A percentile compares a stretch with the other conserved stretches of the same genome.
Evolutionary conservation across 2,888 invertebrate genomes (phyloP).

Genomic region (Pterostichus madidus): DNA sequence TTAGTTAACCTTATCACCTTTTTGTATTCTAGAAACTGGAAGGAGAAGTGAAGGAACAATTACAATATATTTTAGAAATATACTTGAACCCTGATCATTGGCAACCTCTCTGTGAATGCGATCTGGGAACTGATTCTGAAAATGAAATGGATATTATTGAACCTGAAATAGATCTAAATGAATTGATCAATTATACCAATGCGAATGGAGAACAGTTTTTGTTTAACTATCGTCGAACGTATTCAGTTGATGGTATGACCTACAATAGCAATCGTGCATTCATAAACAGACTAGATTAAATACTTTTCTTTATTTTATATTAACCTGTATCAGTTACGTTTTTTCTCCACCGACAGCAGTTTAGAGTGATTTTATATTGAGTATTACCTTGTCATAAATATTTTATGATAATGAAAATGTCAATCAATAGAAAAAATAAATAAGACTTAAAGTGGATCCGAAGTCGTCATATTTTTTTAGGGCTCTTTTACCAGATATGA

Average conservation of each 20-base stretch:
- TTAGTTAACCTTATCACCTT: not conserved
- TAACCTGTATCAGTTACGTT: too few relatives aligned
- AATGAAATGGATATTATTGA: slow-evolving; percentile 70
- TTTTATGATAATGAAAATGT: too few relatives aligned
- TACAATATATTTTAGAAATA: slow-evolving; percentile 70
- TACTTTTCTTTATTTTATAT: not conserved
- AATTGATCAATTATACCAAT: slow-evolving; percentile 41
- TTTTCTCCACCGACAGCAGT: too few relatives aligned
- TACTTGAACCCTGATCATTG: slow-evolving; percentile 64
- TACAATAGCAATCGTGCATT: not conserved
- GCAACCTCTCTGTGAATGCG: slow-evolving; percentile 68
- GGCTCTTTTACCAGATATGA: too few relatives aligned
- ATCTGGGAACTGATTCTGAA: slow-evolving; percentile 68
- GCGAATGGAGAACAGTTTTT: slow-evolving; percentile 59
- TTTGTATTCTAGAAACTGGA: slow-evolving; percentile 64
- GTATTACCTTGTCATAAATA: too few relatives aligned
- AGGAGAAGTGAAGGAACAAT: slow-evolving; percentile 69
- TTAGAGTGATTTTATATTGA: too few relatives aligned
- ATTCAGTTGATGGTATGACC: slow-evolving; percentile 56
- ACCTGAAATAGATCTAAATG: slow-evolving; percentile 69
- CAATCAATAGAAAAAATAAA: too few relatives aligned
- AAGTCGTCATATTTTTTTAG: too few relatives aligned
- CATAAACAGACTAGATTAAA: not conserved
- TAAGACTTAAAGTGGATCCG: too few relatives aligned
- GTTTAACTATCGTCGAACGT: slow-evolving; percentile 44